Conservation (phyloP, 2,888 invertebrate species). For the Tetranychus truncatus region DNA sequence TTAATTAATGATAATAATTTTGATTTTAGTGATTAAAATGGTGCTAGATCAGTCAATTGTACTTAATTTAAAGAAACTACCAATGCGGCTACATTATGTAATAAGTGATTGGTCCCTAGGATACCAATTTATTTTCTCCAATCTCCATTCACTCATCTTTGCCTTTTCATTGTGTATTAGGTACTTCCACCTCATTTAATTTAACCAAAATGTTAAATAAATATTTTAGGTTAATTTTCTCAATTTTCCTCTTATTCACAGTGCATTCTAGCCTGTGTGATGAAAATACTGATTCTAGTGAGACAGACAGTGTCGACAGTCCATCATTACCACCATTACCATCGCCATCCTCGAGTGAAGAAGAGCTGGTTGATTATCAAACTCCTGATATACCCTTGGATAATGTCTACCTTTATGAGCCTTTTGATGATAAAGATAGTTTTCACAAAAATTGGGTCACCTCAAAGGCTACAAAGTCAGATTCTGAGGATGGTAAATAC, state of each 20-base stretch:
- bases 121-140: background rate
- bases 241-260: background rate
- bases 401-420: slow-evolving; percentile 56
- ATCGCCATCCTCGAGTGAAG: background rate
- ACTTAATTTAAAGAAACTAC: too few species aligned
- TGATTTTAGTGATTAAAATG: too few species aligned
- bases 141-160: background rate
- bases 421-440: slow-evolving; percentile 56
- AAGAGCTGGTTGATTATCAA: background rate
- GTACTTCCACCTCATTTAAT: background rate
- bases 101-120: background rate
- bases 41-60: too few species aligned
- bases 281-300: background rate
- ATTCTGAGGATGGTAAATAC: slow-evolving; percentile 19
- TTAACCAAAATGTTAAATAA: background rate
- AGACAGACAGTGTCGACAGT: background rate
- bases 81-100: background rate
- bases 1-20: too few species aligned
- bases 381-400: slow-evolving; percentile 29
- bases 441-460: slow-evolving; percentile 43
- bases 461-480: slow-evolving; percentile 17
- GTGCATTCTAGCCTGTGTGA: background rate
- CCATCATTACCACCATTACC: background rate
- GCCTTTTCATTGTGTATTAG: background rate
- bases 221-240: background rate